Base-by-base conservation (phyloP, 2,888 invertebrate species). In the Tigriopus californicus region DNA sequence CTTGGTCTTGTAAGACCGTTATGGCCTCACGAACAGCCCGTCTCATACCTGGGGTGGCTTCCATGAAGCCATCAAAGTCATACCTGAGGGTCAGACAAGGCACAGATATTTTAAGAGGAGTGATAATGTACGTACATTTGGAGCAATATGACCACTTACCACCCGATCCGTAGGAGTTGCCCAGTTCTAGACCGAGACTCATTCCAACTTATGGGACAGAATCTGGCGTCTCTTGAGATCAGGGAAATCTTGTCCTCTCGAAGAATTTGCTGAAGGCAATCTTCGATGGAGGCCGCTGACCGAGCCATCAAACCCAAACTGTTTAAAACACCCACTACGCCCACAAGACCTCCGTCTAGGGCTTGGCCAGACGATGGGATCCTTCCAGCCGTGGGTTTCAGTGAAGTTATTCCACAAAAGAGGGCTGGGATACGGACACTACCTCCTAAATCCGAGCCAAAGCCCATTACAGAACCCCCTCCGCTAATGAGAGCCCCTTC, bases 401-500 rank as follows among this genome's bases (percentile, higher is more conserved):
- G 22, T 2, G 20, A 18, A 11, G 22, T 22, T 5, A 49, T 49
- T 20, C 49, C 49, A 49, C 49, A 49, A 18, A 20, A 20, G 5
- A 20, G 15, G 13, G 49, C 49, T 18, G 49, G 49, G 11, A 22
- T 22, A 5, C 49, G 15, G 13, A 49, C 22, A 49, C 49, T 49
- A 3, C 49, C 49, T 5, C 49, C 49, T 20, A 15, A 13, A 22
- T 49, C 49, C 13, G 49, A 20, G 5, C 49, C 46, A 33, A 49
- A 15, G 49, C 49, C 49, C 22, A 49, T 5, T 5, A 49, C 22
- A 6, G 49, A 49, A 3, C 49, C 49, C 5, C 22, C 22, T 22
- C 15, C 22, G 5, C 20, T 22, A 20, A 49, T 49, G 13, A 73
- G 66, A 60, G 74, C 69, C 0, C 68, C 73, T 62, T 63, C 63